Evolutionary conservation across 1,140 invertebrate genomes (phyloP).

Genomic region (Psix sp.): DNA sequence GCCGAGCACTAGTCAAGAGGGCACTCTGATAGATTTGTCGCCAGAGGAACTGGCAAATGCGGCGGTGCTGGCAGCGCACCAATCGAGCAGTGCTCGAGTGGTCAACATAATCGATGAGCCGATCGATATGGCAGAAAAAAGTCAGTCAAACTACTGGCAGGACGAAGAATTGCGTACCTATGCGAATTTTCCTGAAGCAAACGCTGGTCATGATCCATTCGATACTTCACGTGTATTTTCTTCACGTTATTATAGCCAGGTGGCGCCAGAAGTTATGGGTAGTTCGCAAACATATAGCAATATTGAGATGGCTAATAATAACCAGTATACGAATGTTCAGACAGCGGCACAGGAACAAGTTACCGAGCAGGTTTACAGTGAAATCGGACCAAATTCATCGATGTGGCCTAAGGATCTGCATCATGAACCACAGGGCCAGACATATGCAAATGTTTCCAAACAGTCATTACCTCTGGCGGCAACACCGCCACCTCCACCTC

Average conservation of each 20-base stretch:
- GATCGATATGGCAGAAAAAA: constrained; percentile 78
- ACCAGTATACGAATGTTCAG: constrained; percentile 59
- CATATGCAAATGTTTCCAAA: constrained; percentile 67
- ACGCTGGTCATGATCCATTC: constrained; percentile 76
- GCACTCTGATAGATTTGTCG: constrained; percentile 80
- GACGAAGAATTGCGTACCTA: constrained; percentile 69
- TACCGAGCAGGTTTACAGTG: constrained; percentile 64
- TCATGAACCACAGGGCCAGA: constrained; percentile 34
- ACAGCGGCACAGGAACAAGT: constrained; percentile 56
- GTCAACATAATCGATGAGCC: constrained; percentile 86
- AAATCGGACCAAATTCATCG: constrained; percentile 64
- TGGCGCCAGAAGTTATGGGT: constrained; percentile 65
- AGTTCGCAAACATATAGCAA: constrained; percentile 66
- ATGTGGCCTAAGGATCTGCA: constrained; percentile 71
- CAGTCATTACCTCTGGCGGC: constrained; percentile 8
- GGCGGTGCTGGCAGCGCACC: constrained; percentile 35
- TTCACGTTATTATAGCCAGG: constrained; percentile 75
- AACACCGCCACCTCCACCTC: constrained; percentile 18
- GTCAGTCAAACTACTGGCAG: constrained; percentile 62
- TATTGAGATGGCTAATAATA: constrained; percentile 42
- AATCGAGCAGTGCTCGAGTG: constrained; percentile 62
- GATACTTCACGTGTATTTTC: constrained; percentile 79
- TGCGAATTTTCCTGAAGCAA: constrained; percentile 68
- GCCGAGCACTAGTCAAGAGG: constrained; percentile 76
- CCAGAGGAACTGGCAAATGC: constrained; percentile 75